Evolutionary conservation across 92 coral and sea anemone genomes (phyloP).

Genomic region (Umimayanthus kanabou): DNA sequence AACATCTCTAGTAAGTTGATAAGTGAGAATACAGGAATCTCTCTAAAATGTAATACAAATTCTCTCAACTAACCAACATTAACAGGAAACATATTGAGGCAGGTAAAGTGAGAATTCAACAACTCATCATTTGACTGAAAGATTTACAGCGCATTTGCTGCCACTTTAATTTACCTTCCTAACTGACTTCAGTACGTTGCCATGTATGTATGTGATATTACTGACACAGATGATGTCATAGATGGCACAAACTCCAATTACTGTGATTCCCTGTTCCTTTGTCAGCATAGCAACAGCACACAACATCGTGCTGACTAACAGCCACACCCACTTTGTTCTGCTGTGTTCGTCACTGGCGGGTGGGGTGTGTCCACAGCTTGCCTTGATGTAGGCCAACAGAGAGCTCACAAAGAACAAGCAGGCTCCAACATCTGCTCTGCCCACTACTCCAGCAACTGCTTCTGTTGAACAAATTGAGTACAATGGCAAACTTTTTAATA

Average conservation of each 20-base stretch:
- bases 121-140: too few species aligned
- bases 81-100: too few species aligned
- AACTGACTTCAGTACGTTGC: constrained; percentile 29
- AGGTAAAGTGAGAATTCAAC: not conserved
- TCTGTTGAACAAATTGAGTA: constrained; percentile 49
- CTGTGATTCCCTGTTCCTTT: constrained; percentile 95
- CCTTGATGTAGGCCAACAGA: constrained; percentile 69
- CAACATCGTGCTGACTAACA: constrained; percentile 62
- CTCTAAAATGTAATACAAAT: too few species aligned
- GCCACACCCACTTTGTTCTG: constrained; percentile 69
- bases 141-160: too few species aligned
- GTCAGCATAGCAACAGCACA: constrained; percentile 87
- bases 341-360: not conserved
- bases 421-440: constrained; percentile 95
- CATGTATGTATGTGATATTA: constrained; percentile 2
- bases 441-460: constrained; percentile 96
- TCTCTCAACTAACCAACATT: too few species aligned
- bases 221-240: constrained; percentile 72
- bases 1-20: too few species aligned
- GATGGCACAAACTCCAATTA: constrained; percentile 83
- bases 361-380: constrained; percentile 37
- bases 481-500: not conserved
- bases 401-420: constrained; percentile 83
- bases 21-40: too few species aligned
- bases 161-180: constrained; percentile 31